Percentiles rank a stretch among this genome's conserved stretches.
Conservation (phyloP, 2,113 vertebrate species). For the Psilopogon haemacephalus region DNA sequence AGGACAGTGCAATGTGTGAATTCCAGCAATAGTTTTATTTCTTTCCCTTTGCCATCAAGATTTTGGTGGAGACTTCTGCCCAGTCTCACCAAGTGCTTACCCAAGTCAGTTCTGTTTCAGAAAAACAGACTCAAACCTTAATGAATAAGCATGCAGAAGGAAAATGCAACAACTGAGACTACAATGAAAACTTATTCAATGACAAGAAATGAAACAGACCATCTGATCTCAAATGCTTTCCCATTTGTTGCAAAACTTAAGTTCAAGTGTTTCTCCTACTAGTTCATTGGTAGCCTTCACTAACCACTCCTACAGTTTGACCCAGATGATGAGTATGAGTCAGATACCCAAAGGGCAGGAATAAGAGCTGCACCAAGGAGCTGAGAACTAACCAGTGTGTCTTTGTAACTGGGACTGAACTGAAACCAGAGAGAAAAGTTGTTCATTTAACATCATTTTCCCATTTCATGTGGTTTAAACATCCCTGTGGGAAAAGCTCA, state of each 20-base stretch:
- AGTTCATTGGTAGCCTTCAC: background rate
- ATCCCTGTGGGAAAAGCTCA: background rate
- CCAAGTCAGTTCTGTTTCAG: background rate
- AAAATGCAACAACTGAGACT: background rate
- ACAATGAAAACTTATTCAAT: background rate
- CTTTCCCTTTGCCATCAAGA: background rate
- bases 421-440: background rate
- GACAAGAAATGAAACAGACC: background rate
- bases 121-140: background rate
- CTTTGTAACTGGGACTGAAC: background rate
- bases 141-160: background rate
- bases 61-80: background rate
- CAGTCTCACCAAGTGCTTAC: background rate
- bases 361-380: accelerated
- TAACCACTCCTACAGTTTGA: background rate
- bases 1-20: background rate
- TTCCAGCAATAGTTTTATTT: background rate
- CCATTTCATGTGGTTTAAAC: background rate
- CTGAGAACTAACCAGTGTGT: background rate
- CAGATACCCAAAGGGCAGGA: background rate
- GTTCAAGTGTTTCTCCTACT: background rate
- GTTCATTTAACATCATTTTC: background rate
- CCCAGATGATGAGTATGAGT: background rate
- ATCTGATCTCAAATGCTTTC: background rate
- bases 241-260: conserved; percentile 2